These are phyloP conservation scores for Macrotis lagotis DNA, from an alignment of 2,113 vertebrate species.

Conservation along the genomic window DNA sequence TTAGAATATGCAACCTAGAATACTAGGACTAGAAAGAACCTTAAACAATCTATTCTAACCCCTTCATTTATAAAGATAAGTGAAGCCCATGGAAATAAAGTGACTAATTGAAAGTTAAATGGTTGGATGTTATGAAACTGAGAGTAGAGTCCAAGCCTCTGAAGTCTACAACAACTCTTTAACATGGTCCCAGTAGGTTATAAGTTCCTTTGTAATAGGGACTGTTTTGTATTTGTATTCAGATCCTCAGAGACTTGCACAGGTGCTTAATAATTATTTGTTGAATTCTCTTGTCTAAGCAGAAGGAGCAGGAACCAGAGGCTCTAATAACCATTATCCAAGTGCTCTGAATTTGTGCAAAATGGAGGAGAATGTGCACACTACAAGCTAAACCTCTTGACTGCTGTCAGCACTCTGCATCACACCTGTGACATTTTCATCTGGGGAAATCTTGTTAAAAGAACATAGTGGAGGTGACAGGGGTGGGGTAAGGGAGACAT, in stretches of 20 bases:
- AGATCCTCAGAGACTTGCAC: background rate
- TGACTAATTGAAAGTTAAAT: background rate
- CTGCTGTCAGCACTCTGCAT: background rate
- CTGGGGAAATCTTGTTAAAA: background rate
- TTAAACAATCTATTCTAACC: background rate
- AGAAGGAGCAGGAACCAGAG: background rate
- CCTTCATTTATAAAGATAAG: background rate
- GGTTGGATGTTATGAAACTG: background rate
- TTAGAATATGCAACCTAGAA: background rate
- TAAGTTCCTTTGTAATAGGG: background rate
- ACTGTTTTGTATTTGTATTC: background rate
- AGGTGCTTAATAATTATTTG: background rate
- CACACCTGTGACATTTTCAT: background rate
- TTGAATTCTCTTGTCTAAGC: background rate
- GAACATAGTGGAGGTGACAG: background rate
- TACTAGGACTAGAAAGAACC: background rate
- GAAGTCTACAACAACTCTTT: background rate
- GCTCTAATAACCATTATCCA: background rate
- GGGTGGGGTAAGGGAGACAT: background rate
- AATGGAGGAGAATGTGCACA: background rate
- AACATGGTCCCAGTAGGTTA: background rate
- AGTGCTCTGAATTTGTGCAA: background rate
- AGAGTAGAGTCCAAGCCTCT: background rate
- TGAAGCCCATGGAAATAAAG: background rate
- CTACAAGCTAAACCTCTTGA: background rate